phyloP scores from a whole-genome alignment of 2,797 vertebrate genomes.

The Agapornis canus region DNA sequence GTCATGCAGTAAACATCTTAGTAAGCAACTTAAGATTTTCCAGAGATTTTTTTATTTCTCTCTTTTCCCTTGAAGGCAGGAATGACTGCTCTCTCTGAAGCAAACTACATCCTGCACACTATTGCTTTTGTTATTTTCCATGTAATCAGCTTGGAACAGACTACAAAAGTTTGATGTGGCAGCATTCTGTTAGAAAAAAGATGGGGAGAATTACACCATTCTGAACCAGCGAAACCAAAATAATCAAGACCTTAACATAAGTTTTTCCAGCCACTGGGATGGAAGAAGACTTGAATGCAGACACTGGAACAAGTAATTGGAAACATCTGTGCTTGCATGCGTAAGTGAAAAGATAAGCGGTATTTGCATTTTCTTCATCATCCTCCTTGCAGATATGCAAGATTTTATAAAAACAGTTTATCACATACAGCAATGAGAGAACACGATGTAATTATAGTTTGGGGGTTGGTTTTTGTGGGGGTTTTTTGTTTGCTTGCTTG shows the following conservation, averaged over 20 bases:
- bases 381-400: constrained; percentile 50
- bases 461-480: too few species aligned
- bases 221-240: constrained; percentile 36
- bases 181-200: constrained; percentile 22
- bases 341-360: constrained; percentile 53
- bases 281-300: constrained; percentile 36
- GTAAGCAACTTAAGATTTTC: background rate
- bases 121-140: constrained; percentile 28
- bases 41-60: background rate
- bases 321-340: constrained; percentile 64
- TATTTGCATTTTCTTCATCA: constrained; percentile 53
- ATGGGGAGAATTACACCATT: constrained; percentile 19
- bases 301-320: constrained; percentile 38
- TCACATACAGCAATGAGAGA: constrained; percentile 48
- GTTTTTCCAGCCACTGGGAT: constrained; percentile 58
- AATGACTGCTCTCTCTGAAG: constrained; percentile 32
- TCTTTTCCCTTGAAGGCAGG: background rate
- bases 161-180: constrained; percentile 2
- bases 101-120: constrained; percentile 20
- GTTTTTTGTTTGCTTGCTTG: too few species aligned
- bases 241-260: constrained; percentile 2
- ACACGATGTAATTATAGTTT: background rate
- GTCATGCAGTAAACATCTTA: background rate
- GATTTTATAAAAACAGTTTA: constrained; percentile 56
- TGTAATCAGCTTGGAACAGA: constrained; percentile 11